Base-by-base conservation (phyloP, 2,888 invertebrate genomes). In the Parnassius mnemosyne region DNA sequence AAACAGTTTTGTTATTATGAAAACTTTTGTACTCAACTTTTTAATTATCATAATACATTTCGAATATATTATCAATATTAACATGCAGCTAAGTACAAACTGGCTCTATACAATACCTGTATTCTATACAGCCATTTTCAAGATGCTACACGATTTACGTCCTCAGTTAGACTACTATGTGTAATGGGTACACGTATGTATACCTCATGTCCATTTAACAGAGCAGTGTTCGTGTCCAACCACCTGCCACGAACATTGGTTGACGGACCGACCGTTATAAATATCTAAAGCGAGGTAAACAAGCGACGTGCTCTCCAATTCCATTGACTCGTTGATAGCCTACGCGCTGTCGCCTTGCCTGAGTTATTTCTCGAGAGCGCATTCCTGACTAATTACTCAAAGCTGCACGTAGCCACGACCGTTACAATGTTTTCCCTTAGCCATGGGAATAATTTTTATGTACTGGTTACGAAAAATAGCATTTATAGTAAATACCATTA, bases 251-350 rank as follows among this genome's bases (percentile, higher is more conserved):
- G n/a, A 60, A 43, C 55, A 50, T 50, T 51, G 54, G 60, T 55
- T 50, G 55, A 54, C 42, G 25, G 20, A 51, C 41, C 61, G 41
- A 51, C 46, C 61, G 61, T 61, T 61, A 61, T 61, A 61, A 61
- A 52, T 52, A 61, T 56, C 61, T 61, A 56, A 54, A 52, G 55
- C 56, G 54, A 61, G 56, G 61, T 61, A 61, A 61, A 61, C 61
- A 47, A 46, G 61, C 61, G 61, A 52, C 47, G 47, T 53, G 34
- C 42, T 53, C 53, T 47, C 43, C 47, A 50, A 46, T 55, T 49
- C 12, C 46, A 56, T 34, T 13, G 25, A 61, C 34, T 9, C 46
- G 61, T 56, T 55, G 51, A 50, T 61, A 52, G 56, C 51, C 61
- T 56, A 52, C 52, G 44, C 44, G 43, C 44, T 46, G 61, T 61